These are phyloP conservation scores for Indri indri DNA, from an alignment of 2,113 vertebrate genomes.

Conservation along the genomic window DNA sequence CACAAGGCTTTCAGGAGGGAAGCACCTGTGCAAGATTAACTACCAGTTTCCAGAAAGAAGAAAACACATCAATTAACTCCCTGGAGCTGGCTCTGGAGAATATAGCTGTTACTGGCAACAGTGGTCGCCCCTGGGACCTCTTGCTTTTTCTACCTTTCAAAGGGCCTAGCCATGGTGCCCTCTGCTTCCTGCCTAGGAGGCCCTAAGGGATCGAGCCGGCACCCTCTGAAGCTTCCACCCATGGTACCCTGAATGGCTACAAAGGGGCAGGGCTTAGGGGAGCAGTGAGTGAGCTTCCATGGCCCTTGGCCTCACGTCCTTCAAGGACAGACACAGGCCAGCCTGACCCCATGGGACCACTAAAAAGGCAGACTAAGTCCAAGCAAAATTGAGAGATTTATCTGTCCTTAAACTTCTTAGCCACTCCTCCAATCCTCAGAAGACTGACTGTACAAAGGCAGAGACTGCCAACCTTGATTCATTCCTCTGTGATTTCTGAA, in stretches of 20 bases:
- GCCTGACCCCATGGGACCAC: neutral
- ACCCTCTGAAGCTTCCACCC: neutral
- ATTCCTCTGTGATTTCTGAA: neutral
- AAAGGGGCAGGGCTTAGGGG: neutral
- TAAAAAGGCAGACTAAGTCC: neutral
- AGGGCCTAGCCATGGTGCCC: neutral
- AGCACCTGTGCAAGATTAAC: constrained; percentile 21
- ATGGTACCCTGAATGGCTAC: neutral
- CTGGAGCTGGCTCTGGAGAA: constrained; percentile 60
- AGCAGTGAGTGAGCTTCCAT: neutral
- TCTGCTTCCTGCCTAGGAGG: constrained; percentile 10
- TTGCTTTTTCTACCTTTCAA: neutral
- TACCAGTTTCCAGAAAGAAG: constrained; percentile 58
- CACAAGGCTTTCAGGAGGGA: neutral
- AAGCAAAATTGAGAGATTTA: neutral
- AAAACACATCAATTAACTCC: constrained; percentile 67
- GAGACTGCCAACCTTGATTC: neutral
- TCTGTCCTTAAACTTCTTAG: neutral
- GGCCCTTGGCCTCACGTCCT: neutral
- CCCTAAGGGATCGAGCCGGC: neutral
- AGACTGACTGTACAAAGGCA: neutral
- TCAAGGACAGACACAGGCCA: neutral
- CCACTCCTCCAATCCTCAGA: neutral
- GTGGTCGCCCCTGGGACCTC: constrained; percentile 11
- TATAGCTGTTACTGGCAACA: constrained; percentile 19